phyloP scores from a whole-genome alignment of 2,113 vertebrate species.

The Myrmecobius fasciatus region DNA sequence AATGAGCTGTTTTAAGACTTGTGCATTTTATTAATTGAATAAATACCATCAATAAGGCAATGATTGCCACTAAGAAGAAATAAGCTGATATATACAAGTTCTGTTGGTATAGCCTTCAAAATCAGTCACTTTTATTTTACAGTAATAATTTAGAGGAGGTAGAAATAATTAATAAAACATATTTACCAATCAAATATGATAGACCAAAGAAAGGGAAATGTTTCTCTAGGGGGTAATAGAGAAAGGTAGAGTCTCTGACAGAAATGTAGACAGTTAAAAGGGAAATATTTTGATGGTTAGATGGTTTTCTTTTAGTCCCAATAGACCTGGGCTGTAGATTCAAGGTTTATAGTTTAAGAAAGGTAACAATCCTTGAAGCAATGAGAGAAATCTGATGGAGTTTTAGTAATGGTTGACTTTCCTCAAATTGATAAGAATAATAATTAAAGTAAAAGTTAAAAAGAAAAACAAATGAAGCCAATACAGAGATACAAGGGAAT shows the following conservation, averaged over 20 bases:
- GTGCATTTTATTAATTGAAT: not conserved
- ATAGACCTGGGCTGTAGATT: not conserved
- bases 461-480: not conserved
- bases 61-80: not conserved
- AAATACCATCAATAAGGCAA: not conserved
- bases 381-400: not conserved
- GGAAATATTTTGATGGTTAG: not conserved
- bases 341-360: not conserved
- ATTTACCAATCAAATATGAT: not conserved
- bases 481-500: not conserved
- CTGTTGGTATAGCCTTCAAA: not conserved
- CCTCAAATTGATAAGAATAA: not conserved
- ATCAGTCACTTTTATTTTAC: not conserved
- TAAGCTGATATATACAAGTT: not conserved
- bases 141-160: not conserved
- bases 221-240: not conserved
- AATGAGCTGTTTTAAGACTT: not conserved
- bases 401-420: not conserved
- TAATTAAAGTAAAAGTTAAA: not conserved
- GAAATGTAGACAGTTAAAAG: not conserved
- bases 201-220: not conserved
- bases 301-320: not conserved
- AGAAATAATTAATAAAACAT: not conserved
- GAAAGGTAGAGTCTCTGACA: not conserved
- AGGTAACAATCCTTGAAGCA: not conserved